These are phyloP conservation scores for Cervus canadensis DNA, from an alignment of 2,113 vertebrate species.

Conservation along the genomic window DNA sequence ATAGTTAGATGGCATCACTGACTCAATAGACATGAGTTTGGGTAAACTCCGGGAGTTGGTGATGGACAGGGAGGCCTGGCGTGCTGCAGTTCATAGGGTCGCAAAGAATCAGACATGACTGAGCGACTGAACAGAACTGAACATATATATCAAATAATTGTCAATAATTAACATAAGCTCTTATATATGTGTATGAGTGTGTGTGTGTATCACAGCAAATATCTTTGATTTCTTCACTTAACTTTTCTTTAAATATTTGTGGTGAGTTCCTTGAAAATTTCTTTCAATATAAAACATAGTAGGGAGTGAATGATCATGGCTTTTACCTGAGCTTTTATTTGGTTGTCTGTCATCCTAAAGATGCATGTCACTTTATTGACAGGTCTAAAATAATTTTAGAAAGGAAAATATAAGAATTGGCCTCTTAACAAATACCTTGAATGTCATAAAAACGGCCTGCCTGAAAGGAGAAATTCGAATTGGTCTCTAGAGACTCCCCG, in stretches of 20 bases:
- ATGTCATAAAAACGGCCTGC: neutral
- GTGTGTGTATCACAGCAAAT: neutral
- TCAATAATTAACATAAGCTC: neutral
- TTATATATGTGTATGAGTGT: neutral
- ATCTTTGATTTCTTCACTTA: neutral
- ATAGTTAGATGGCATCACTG: too few relatives aligned
- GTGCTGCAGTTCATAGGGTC: too few relatives aligned
- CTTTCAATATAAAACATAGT: neutral
- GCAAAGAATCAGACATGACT: rapidly evolving
- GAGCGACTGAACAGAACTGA: neutral
- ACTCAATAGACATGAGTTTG: too few relatives aligned
- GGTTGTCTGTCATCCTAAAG: neutral
- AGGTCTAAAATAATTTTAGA: conserved; percentile 4
- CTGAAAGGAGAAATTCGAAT: neutral
- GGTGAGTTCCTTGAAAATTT: neutral
- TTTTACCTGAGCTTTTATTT: neutral
- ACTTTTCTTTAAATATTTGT: conserved; percentile 16
- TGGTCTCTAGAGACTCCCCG: neutral
- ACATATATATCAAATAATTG: neutral
- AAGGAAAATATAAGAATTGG: neutral
- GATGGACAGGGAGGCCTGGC: too few relatives aligned
- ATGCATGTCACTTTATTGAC: neutral
- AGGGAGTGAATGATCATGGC: neutral
- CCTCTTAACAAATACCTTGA: neutral
- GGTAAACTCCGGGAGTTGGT: too few relatives aligned